A percentile compares a stretch with the other conserved stretches of the same genome.
phyloP scores from a whole-genome alignment of 2,888 invertebrate species.

The Tenodera sinensis region DNA sequence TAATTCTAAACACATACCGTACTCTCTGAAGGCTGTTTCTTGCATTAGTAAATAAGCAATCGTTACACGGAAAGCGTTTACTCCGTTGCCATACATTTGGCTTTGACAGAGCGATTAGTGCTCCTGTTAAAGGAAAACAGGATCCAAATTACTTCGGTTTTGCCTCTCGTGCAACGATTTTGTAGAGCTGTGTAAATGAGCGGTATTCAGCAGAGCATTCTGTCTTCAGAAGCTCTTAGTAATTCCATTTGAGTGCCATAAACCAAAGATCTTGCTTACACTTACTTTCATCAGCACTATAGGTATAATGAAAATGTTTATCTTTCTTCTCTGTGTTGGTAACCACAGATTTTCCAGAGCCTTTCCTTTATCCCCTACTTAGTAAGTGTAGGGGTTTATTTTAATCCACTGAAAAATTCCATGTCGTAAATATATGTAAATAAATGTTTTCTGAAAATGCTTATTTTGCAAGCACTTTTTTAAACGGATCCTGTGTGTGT shows the following conservation, averaged over 20 bases:
- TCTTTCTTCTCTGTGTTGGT: no score
- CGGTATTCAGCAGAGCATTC: neutral
- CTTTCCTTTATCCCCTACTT: no score
- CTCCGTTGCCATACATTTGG: neutral
- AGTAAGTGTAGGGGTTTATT: no score
- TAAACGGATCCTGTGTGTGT: no score
- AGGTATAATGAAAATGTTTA: no score
- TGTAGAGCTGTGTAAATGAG: neutral
- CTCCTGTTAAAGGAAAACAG: neutral
- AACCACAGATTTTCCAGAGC: no score
- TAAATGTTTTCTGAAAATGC: no score
- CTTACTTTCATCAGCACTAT: no score
- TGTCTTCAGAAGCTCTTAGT: neutral
- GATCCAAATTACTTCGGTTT: neutral
- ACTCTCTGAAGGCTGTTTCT: neutral
- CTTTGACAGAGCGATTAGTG: neutral
- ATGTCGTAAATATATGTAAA: no score
- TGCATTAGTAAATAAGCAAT: neutral
- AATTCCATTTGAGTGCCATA: neutral
- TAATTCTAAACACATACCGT: neutral
- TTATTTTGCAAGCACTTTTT: no score
- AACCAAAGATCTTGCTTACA: neutral
- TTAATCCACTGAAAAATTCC: no score
- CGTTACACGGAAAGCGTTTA: neutral
- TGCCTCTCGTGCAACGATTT: neutral